phyloP scores from a whole-genome alignment of 2,113 vertebrate species.

The Ifrita kowaldi region DNA sequence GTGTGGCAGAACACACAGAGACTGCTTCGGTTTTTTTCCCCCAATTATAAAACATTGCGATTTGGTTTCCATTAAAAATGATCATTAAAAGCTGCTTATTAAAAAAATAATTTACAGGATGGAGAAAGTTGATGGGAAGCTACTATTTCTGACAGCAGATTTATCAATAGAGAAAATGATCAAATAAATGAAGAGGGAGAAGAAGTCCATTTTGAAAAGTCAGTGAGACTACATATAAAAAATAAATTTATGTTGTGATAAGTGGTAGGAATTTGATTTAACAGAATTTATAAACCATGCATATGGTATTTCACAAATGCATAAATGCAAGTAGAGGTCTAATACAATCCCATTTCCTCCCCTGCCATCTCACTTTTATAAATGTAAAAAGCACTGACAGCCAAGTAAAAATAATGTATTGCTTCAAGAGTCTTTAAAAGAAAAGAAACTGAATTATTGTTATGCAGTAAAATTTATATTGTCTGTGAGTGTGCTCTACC shows the following conservation, averaged over 20 bases:
- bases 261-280: background rate
- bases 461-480: background rate
- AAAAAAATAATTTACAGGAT: background rate
- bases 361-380: background rate
- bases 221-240: background rate
- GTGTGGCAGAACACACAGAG: background rate
- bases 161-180: background rate
- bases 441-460: conserved; percentile 24
- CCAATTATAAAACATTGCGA: background rate
- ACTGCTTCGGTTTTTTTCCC: background rate
- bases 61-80: background rate
- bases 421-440: conserved; percentile 7
- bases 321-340: background rate
- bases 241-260: background rate
- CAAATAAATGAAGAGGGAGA: background rate
- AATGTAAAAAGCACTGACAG: background rate
- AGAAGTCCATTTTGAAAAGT: background rate
- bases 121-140: background rate
- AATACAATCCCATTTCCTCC: conserved; percentile 17
- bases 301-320: background rate
- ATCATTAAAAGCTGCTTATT: background rate
- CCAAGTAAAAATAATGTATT: conserved; percentile 15
- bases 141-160: background rate
- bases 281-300: conserved; percentile 11
- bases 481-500: background rate